A percentile compares a stretch with the other conserved stretches of the same genome.
Evolutionary conservation across 2,113 vertebrate species (phyloP).

Genomic region (Psettodes erumei): DNA sequence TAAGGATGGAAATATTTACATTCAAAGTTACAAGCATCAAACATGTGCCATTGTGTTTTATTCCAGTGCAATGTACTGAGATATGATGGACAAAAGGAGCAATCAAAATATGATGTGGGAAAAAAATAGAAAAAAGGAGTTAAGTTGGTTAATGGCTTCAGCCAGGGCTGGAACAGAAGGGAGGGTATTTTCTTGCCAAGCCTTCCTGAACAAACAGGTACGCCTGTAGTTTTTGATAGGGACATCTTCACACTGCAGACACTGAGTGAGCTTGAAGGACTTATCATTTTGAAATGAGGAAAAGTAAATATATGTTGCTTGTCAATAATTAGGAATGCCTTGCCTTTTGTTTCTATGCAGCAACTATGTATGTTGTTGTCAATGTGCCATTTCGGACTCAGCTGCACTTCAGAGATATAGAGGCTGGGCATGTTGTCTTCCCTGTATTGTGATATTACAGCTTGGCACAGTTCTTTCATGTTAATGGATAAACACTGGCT

Average conservation of each 20-base stretch:
- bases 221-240: constrained; percentile 80
- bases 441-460: constrained; percentile 75
- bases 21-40: constrained; percentile 24
- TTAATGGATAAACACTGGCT: constrained; percentile 74
- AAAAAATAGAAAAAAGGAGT: constrained; percentile 40
- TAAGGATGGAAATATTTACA: constrained; percentile 25
- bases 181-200: constrained; percentile 68
- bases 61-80: constrained; percentile 21
- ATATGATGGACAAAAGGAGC: constrained; percentile 59
- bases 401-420: constrained; percentile 83
- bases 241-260: constrained; percentile 80
- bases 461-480: constrained; percentile 74
- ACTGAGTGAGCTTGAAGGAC: constrained; percentile 76
- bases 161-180: constrained; percentile 48
- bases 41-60: neutral
- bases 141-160: constrained; percentile 67
- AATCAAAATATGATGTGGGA: constrained; percentile 43
- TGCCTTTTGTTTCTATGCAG: constrained; percentile 80
- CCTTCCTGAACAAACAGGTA: constrained; percentile 78
- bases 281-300: constrained; percentile 80
- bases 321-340: constrained; percentile 83
- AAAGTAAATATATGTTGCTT: constrained; percentile 83
- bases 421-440: constrained; percentile 72
- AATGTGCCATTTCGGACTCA: constrained; percentile 80
- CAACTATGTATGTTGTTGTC: constrained; percentile 81